Evolutionary conservation across 1,140 invertebrate genomes (phyloP).

Genomic region (Dinoponera quadriceps): DNA sequence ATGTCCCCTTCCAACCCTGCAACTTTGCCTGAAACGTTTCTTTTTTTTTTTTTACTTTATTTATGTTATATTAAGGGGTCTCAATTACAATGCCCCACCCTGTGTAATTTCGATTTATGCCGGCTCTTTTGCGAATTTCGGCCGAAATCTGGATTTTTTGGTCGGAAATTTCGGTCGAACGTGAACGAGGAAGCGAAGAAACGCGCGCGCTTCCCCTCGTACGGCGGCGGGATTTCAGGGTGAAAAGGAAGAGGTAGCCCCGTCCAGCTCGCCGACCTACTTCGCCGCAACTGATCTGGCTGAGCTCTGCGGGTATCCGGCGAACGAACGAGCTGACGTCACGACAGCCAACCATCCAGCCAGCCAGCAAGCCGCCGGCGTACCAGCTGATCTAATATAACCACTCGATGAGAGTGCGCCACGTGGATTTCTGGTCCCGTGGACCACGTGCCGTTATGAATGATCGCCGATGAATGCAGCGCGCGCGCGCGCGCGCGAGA

Average conservation of each 20-base stretch:
- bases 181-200: no score
- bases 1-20: no score
- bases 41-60: no score
- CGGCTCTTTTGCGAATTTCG: no score
- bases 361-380: conserved; percentile 67
- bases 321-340: conserved; percentile 77
- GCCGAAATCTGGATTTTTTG: no score
- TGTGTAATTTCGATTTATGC: no score
- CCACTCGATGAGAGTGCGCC: conserved; percentile 70
- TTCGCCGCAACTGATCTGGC: conserved; percentile 69
- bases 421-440: conserved; percentile 67
- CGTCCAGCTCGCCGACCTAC: conserved; percentile 75
- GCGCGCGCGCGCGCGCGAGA: no score
- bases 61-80: no score
- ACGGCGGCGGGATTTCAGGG: conserved; percentile 50
- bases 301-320: conserved; percentile 70
- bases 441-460: conserved; percentile 69
- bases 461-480: conserved; percentile 53
- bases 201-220: conserved; percentile 18
- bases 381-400: conserved; percentile 77
- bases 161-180: no score
- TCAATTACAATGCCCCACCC: no score
- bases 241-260: conserved; percentile 69
- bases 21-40: no score
- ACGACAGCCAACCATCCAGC: conserved; percentile 68